A percentile compares a stretch with the other conserved stretches of the same genome.
phyloP scores from a whole-genome alignment of 2,797 vertebrate species.

The Malacoraja senta region DNA sequence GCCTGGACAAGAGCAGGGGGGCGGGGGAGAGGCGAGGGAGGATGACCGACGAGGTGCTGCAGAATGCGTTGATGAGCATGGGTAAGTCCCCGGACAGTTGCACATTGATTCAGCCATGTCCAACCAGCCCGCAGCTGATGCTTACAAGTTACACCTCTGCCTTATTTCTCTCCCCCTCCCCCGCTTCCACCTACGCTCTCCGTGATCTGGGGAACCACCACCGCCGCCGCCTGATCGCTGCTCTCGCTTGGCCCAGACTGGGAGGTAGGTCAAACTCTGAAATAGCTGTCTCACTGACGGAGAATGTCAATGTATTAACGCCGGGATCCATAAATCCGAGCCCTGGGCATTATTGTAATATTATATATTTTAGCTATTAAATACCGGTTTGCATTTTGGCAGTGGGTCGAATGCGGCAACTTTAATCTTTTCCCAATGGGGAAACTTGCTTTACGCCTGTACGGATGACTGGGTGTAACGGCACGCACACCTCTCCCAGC shows the following conservation, averaged over 20 bases:
- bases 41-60: not conserved
- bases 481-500: not conserved
- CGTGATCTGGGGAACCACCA: not conserved
- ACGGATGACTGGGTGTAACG: not conserved
- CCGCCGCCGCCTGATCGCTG: not conserved
- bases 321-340: not conserved
- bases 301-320: too few relatives aligned
- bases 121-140: not conserved
- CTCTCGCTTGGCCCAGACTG: not conserved
- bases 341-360: not conserved
- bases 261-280: not conserved
- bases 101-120: not conserved
- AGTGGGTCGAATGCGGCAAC: not conserved
- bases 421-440: not conserved
- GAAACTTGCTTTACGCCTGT: not conserved
- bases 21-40: not conserved
- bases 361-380: too few relatives aligned
- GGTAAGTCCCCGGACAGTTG: not conserved
- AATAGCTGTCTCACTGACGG: not conserved
- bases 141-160: not conserved
- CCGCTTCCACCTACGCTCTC: not conserved
- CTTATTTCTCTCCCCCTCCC: not conserved
- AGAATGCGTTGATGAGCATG: constrained; percentile 18
- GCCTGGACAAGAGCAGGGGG: not conserved
- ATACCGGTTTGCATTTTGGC: not conserved